Evolutionary conservation across 92 coral and sea anemone species (phyloP), one percentile per base, ranked within the genome.

Genomic region (Ricordea florida): DNA sequence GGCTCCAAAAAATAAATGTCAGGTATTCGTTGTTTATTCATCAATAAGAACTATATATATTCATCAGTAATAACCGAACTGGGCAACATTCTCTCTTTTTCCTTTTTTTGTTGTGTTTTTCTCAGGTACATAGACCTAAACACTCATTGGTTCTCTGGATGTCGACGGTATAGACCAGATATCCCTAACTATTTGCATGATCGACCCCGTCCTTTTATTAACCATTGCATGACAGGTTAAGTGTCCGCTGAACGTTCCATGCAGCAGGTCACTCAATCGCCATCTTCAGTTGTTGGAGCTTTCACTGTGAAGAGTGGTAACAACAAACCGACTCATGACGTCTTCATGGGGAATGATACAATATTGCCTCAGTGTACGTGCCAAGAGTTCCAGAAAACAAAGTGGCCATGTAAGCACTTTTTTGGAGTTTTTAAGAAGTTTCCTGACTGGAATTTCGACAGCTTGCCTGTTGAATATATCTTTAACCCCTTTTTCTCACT

Each of bases 391-490:
- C 10, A 58, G 42, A 49, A 55, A 32, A 76, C 55, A 51, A 76
- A 62, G 83, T 42, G 66, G 48, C 74, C 73, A 13, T 76, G 74
- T 42, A 76, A 76, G 47, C 83, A 76, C 47, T 63, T 49, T 29
- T 46, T 76, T 10, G 67, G 72, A 5, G 55, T 76, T 51, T 61
- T 76, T 69, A 49, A 70, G 20, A 41, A 76, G 18, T 45, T 62
- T 45, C 53, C 65, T 20, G 73, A 76, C n/a, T 76, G 82, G 73
- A 62, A 33, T 42, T 76, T 58, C 62, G 52, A 37, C 3, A 47
- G 44, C 0, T 76, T 76, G 49, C 73, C 73, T 8, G 73, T 22
- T 27, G 27, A 22, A 15, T 76, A 76, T 24, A 46, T 59, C 17
- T 32, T 20, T 0, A 61, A 69, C 23, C 82, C 82, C 10, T 76